Conservation (phyloP, 2,888 invertebrate species). For the Altica lythri region DNA sequence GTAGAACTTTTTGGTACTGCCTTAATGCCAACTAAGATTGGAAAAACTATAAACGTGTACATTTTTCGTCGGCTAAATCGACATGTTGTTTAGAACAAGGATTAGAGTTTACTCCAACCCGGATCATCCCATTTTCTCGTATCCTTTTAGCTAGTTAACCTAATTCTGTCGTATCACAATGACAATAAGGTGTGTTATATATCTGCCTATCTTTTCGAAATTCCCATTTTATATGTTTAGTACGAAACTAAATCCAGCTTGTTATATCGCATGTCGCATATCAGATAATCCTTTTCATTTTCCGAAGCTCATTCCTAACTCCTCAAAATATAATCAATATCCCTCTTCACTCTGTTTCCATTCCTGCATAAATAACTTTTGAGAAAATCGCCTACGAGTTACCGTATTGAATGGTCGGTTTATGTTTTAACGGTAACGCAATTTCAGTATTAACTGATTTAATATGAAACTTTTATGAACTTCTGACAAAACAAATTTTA, state of each 20-base stretch:
- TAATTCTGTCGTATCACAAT: constrained; percentile 4
- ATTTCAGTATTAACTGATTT: neutral
- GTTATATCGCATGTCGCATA: constrained; percentile 8
- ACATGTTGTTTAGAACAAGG: too few relatives aligned
- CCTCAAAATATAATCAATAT: constrained; percentile 9
- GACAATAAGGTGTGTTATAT: constrained; percentile 11
- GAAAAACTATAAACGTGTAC: too few relatives aligned
- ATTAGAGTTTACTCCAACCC: too few relatives aligned
- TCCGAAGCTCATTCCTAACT: constrained; percentile 3
- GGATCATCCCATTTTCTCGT: constrained; percentile 1
- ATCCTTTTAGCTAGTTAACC: constrained; percentile 6
- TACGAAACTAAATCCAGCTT: neutral
- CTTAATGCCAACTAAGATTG: too few relatives aligned
- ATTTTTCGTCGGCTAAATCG: too few relatives aligned
- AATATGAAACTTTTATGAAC: too few relatives aligned
- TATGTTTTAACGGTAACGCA: neutral
- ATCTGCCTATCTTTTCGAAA: neutral
- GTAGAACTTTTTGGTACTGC: too few relatives aligned
- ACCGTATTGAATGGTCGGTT: neutral
- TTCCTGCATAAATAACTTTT: constrained; percentile 6
- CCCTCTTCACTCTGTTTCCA: neutral
- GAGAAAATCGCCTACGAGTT: neutral
- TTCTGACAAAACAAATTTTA: too few relatives aligned
- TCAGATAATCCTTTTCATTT: constrained; percentile 9
- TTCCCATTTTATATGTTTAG: constrained; percentile 1